These are phyloP conservation scores for Melanocharis versteri DNA, from an alignment of 2,113 vertebrate species.

Conservation along the genomic window DNA sequence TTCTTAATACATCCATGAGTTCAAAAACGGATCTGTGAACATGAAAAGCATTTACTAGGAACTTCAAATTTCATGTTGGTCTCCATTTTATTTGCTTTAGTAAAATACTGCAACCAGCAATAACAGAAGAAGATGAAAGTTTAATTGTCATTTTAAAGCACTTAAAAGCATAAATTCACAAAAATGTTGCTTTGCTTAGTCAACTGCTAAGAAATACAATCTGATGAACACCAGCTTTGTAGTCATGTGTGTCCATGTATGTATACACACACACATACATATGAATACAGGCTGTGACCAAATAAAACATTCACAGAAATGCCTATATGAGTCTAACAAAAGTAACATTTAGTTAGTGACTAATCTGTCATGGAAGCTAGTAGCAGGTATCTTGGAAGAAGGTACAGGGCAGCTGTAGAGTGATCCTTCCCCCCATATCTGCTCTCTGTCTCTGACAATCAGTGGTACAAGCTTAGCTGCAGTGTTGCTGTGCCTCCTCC, in stretches of 20 bases:
- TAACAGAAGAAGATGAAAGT: not conserved
- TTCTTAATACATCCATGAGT: not conserved
- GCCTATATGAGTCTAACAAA: not conserved
- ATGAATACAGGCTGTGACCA: not conserved
- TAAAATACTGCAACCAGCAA: not conserved
- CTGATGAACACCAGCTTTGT: not conserved
- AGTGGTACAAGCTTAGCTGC: not conserved
- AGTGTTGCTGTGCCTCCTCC: not conserved
- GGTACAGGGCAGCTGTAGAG: not conserved
- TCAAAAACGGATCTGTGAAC: not conserved
- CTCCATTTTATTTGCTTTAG: not conserved
- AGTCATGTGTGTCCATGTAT: not conserved
- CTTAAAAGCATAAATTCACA: not conserved
- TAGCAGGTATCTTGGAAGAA: not conserved
- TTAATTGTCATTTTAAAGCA: not conserved
- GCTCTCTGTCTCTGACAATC: not conserved
- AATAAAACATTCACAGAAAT: not conserved
- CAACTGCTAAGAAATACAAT: not conserved
- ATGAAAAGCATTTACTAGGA: not conserved
- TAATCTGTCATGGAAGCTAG: not conserved
- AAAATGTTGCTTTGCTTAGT: not conserved
- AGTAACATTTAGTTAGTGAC: not conserved
- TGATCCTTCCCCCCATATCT: not conserved
- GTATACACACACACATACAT: fast-evolving
- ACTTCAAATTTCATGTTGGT: not conserved